Conservation (phyloP, 2,888 invertebrate species). For the Lithophane socia region DNA sequence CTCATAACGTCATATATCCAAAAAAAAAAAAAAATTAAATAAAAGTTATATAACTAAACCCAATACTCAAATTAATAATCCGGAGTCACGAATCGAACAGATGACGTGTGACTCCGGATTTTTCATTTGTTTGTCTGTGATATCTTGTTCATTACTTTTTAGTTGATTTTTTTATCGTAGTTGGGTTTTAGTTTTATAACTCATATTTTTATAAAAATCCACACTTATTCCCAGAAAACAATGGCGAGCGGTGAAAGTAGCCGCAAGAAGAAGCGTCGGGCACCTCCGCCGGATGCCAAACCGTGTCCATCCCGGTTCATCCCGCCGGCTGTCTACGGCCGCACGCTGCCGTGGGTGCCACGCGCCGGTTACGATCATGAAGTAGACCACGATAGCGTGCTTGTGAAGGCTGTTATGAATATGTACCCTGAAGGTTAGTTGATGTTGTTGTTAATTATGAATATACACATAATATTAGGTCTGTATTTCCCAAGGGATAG, state of each 20-base stretch:
- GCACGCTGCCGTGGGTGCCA: slow-evolving; percentile 76
- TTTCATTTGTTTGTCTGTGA: too few relatives aligned
- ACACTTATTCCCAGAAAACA: not conserved
- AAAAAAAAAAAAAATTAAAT: too few relatives aligned
- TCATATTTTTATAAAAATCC: not conserved
- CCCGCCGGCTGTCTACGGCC: slow-evolving; percentile 70
- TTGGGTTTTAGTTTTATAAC: too few relatives aligned
- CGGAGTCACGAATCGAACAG: too few relatives aligned
- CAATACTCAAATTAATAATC: too few relatives aligned
- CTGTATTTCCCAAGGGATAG: not conserved
- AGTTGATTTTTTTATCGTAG: too few relatives aligned
- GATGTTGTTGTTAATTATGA: not conserved
- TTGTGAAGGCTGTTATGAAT: slow-evolving; percentile 81
- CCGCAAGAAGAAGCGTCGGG: slow-evolving; percentile 67
- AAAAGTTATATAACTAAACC: too few relatives aligned
- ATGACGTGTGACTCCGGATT: too few relatives aligned
- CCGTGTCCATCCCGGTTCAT: slow-evolving; percentile 81
- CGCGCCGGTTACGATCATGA: slow-evolving; percentile 85
- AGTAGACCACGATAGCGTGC: slow-evolving; percentile 78
- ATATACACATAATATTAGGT: not conserved
- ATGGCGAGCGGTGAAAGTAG: slow-evolving; percentile 82
- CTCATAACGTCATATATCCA: too few relatives aligned
- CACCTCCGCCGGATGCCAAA: slow-evolving; percentile 62
- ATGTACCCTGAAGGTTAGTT: slow-evolving; percentile 84
- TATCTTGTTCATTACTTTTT: too few relatives aligned